Conservation (phyloP, 1,140 invertebrate species). For the Papilio glaucus region DNA sequence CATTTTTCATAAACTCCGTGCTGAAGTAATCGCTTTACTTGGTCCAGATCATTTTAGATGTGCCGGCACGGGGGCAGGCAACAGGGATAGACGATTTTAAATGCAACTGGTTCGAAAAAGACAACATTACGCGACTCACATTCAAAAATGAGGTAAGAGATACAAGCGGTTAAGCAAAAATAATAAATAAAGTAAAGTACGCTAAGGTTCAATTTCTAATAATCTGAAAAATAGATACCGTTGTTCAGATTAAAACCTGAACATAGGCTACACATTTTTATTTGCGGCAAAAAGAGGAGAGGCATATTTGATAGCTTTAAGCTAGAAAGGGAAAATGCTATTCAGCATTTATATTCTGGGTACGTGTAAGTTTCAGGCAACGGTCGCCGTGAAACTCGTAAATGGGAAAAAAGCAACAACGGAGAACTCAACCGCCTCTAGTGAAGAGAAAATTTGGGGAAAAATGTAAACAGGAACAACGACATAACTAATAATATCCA, state of each 20-base stretch:
- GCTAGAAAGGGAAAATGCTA: constrained; percentile 61
- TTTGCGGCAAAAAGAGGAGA: constrained; percentile 72
- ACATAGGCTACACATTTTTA: constrained; percentile 80
- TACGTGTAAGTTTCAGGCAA: constrained; percentile 83
- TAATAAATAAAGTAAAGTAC: constrained; percentile 39
- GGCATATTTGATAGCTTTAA: constrained; percentile 45
- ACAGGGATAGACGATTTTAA: constrained; percentile 79
- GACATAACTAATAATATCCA: background rate
- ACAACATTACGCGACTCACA: constrained; percentile 70
- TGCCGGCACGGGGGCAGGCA: constrained; percentile 63
- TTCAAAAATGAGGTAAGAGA: constrained; percentile 50
- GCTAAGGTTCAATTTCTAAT: constrained; percentile 53
- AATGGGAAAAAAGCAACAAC: constrained; percentile 83
- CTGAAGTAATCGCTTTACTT: constrained; percentile 77
- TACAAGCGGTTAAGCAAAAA: constrained; percentile 41
- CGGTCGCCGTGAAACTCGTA: constrained; percentile 83
- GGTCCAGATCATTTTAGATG: constrained; percentile 80
- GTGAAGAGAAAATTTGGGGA: constrained; percentile 57
- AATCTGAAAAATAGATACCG: constrained; percentile 58
- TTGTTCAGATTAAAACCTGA: constrained; percentile 73
- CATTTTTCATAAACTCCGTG: constrained; percentile 71
- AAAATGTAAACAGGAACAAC: constrained; percentile 2
- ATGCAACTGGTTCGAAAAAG: constrained; percentile 81
- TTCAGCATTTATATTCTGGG: constrained; percentile 81
- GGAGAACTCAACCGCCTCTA: constrained; percentile 77